Percentiles rank a stretch among this genome's conserved stretches.
These are phyloP conservation scores for Daktulosphaira vitifoliae DNA, from an alignment of 1,140 invertebrate genomes.

Conservation along the genomic window DNA sequence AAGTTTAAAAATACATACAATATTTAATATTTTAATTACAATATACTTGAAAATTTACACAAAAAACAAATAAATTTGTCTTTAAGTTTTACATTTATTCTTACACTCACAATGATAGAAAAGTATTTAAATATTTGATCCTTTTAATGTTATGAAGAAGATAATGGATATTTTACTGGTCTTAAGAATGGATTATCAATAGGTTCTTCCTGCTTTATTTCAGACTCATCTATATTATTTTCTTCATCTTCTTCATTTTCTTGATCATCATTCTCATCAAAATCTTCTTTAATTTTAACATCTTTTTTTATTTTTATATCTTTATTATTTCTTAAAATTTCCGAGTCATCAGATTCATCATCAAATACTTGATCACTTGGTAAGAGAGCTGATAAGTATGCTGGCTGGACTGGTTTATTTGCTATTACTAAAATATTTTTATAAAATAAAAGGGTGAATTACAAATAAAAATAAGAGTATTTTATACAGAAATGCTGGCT, in stretches of 20 bases:
- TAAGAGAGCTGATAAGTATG: conserved; percentile 76
- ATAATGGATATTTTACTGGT: conserved; percentile 61
- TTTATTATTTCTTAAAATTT: conserved; percentile 47
- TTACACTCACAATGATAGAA: too few relatives aligned
- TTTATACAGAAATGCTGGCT: neutral
- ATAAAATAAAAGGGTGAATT: conserved; percentile 20
- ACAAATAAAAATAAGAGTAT: conserved; percentile 20
- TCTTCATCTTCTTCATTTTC: conserved; percentile 43
- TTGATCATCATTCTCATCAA: conserved; percentile 43
- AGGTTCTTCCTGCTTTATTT: conserved; percentile 41
- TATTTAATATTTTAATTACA: too few relatives aligned
- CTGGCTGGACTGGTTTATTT: conserved; percentile 68
- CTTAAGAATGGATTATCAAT: conserved; percentile 84
- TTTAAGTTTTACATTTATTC: too few relatives aligned
- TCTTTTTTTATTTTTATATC: conserved; percentile 46
- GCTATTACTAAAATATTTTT: conserved; percentile 64
- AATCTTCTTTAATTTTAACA: conserved; percentile 43
- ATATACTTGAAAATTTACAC: too few relatives aligned
- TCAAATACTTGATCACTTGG: conserved; percentile 94
- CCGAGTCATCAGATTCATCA: conserved; percentile 69
- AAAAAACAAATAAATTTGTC: too few relatives aligned
- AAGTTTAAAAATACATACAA: too few relatives aligned
- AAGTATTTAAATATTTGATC: too few relatives aligned
- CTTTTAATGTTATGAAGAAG: too few relatives aligned
- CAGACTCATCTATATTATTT: conserved; percentile 47